Percentiles rank a stretch among this genome's conserved stretches.
These are phyloP conservation scores for Aurelia coerulea DNA, from an alignment of 30 jellyfish, hydroid and myxozoan genomes.

Conservation along the genomic window DNA sequence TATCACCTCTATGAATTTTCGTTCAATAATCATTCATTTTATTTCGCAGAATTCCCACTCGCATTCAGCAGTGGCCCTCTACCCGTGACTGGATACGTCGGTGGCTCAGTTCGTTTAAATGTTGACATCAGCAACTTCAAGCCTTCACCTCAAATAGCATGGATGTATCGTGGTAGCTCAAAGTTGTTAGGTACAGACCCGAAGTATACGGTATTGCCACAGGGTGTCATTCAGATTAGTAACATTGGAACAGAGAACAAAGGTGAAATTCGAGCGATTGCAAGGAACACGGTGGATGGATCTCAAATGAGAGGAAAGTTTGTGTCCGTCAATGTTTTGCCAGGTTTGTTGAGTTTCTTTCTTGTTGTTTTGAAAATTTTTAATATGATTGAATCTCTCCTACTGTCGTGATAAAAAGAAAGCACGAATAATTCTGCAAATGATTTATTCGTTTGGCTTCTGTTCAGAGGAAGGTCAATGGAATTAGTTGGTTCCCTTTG, in stretches of 20 bases:
- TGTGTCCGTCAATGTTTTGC: slow-evolving; percentile 48
- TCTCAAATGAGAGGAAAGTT: slow-evolving; percentile 55
- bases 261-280: slow-evolving; percentile 88
- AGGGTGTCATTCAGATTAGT: slow-evolving; percentile 79
- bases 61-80: slow-evolving; percentile 45
- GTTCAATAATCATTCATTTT: neutral
- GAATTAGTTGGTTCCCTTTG: no score
- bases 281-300: slow-evolving; percentile 34
- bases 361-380: neutral
- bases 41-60: slow-evolving; percentile 40
- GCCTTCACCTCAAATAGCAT: slow-evolving; percentile 86
- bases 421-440: no score
- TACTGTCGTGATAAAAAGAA: no score
- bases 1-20: no score
- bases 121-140: slow-evolving; percentile 71
- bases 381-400: neutral
- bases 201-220: slow-evolving; percentile 80
- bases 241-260: slow-evolving; percentile 56
- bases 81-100: slow-evolving; percentile 76
- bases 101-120: slow-evolving; percentile 78
- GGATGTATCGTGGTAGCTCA: slow-evolving; percentile 84
- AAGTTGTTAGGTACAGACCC: slow-evolving; percentile 61
- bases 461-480: no score
- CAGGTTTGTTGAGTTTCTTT: slow-evolving; percentile 56
- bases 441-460: no score